phyloP scores from a whole-genome alignment of 2,797 vertebrate genomes.

The Danio albolineatus region DNA sequence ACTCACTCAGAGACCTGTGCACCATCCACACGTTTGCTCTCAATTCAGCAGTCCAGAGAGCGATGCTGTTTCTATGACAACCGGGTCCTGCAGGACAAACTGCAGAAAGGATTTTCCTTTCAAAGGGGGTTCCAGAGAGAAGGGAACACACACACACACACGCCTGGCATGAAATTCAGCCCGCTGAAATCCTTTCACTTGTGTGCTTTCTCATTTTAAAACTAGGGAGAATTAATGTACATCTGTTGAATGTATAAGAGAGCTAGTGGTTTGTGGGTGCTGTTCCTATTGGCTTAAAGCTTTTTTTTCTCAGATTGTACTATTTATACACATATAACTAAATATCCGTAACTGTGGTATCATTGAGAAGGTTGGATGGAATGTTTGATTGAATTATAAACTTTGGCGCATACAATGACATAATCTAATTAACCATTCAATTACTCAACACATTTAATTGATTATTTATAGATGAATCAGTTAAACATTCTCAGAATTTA shows the following conservation, averaged over 20 bases:
- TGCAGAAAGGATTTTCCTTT: slow-evolving; percentile 61
- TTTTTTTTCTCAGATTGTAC: background rate
- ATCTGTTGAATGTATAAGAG: background rate
- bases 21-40: slow-evolving; percentile 55
- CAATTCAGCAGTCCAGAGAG: slow-evolving; percentile 48
- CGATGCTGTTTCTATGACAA: slow-evolving; percentile 66
- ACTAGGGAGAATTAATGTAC: background rate
- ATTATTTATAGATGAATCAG: background rate
- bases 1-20: slow-evolving; percentile 50
- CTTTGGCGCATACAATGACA: background rate
- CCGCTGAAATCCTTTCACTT: slow-evolving; percentile 11
- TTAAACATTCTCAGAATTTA: too few relatives aligned
- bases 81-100: slow-evolving; percentile 56
- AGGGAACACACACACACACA: slow-evolving; percentile 13
- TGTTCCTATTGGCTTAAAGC: background rate
- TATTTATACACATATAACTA: background rate
- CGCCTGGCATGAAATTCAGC: slow-evolving; percentile 47
- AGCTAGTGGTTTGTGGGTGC: background rate
- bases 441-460: background rate
- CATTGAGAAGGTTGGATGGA: background rate
- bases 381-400: background rate
- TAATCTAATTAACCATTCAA: too few relatives aligned
- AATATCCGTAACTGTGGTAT: background rate
- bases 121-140: slow-evolving; percentile 43
- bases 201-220: slow-evolving; percentile 15